Conservation (phyloP, 2,888 invertebrate genomes). For the Timema podura region DNA sequence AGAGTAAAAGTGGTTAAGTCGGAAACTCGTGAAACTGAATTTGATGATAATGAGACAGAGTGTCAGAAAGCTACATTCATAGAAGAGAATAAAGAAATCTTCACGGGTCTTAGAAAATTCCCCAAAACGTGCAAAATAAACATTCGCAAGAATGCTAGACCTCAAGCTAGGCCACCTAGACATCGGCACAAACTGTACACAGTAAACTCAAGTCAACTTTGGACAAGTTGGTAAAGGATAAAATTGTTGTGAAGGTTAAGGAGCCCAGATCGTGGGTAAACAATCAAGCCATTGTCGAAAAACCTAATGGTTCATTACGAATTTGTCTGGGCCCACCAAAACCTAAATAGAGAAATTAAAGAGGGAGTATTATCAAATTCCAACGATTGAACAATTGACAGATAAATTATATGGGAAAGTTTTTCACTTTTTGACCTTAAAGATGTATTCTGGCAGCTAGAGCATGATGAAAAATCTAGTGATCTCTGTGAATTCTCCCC, state of each 20-base stretch:
- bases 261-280: conserved; percentile 17
- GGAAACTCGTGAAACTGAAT: not conserved
- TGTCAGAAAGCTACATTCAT: not conserved
- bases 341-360: conserved; percentile 21
- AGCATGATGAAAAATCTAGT: not conserved
- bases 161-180: not conserved
- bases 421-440: conserved; percentile 6
- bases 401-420: not conserved
- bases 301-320: conserved; percentile 18
- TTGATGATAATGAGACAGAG: not conserved
- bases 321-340: conserved; percentile 20
- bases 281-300: conserved; percentile 20
- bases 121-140: not conserved
- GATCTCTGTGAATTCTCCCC: not conserved
- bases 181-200: not conserved
- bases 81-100: not conserved
- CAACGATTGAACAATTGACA: conserved; percentile 2
- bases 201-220: not conserved
- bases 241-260: not conserved
- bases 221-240: not conserved
- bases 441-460: not conserved
- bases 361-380: conserved; percentile 12
- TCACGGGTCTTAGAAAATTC: not conserved
- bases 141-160: not conserved
- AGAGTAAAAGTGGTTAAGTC: not conserved